Base-by-base conservation (phyloP, 2,888 invertebrate genomes). In the Allophyes oxyacanthae region DNA sequence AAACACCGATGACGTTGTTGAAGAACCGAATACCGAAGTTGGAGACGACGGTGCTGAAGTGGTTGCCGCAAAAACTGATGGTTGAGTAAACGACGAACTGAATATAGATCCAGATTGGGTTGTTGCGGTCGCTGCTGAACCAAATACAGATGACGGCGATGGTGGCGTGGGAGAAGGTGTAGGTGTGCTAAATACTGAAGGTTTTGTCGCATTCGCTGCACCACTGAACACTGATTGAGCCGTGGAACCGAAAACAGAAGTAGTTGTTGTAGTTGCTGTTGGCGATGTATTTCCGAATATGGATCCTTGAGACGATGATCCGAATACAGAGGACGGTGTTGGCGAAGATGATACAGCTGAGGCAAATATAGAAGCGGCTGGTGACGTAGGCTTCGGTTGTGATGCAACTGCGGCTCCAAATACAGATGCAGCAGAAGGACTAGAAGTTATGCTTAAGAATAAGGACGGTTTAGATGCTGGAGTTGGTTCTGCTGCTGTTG, bases 381-480 rank as follows among this genome's bases (percentile, higher is more conserved):
- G 57, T 51, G 71, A 67, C 30, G 61, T 57, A 6, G 76, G 57
- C 44, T 65, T 73, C 30, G 79, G 54, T 59, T 77, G 78, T 15
- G 83, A 72, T 6, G 77, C 76, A 13, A 79, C 73, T 13, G 83
- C 79, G 14, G 82, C 72, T 36, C 85, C 84, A 52, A 90, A 90
- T 53, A 90, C 66, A 36, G 86, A 83, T 1, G 88, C 75, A 0
- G 83, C 69, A 1, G 77, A 69, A 38, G 74, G 46, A 32, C 74
- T 59, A 50, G 68, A 50, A n/a, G 77, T 61, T n/a, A 65, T 61
- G 32, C 30, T 51, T 49, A 67, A 58, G 38, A 56, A 64, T 25
- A 72, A 36, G 43, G 74, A 67, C 43, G 75, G 33, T 53, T 60
- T 45, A 25, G 68, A 33, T 40, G 64, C n/a, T 5, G 61, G 26